Evolutionary conservation across 1,140 invertebrate genomes (phyloP), one percentile per base, ranked within the genome.

Genomic region (Aphidius ervi): DNA sequence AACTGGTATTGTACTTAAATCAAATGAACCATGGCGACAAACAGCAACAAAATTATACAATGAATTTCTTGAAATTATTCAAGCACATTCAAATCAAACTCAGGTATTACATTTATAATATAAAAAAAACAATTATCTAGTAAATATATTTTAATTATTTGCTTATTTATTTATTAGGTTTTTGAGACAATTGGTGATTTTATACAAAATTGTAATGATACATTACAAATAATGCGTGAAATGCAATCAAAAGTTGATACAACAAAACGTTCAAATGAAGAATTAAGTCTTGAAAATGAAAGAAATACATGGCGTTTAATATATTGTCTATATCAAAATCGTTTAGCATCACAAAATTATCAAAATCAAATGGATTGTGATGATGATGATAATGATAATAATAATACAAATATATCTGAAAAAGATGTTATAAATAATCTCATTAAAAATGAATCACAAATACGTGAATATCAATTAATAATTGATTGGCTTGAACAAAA

Each of bases 401-500:
- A 3, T 31, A 71, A 59, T 39, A 62, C 37, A 4, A 63, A 78
- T 53, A 68, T 79, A 6, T 79, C 78, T 65, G 88, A 91, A 63
- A 88, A 88, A 68, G 79, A 85, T 59, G 81, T 88, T 58, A 77
- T 87, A 57, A 73, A 82, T 20, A 76, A 82, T 63, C 73, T 89
- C 8, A 88, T 85, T 67, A 85, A 84, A 68, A 81, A 78, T 64
- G 87, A 93, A 70, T 74, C 82, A 20, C 83, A 85, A 37, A 74
- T 94, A 8, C 79, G 91, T 62, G 86, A 93, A 77, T 86, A 88
- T 70, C 91, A 95, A 75, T 73, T 95, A 50, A 87, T 98, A 42
- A 87, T 97, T 20, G 94, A 97, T 75, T 97, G 95, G 94, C 74
- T 98, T 41, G 95, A 98, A 78, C 85, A 87, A 55, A 92, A 88